These are phyloP conservation scores for Allobates femoralis DNA, from an alignment of 2,797 vertebrate genomes.

Conservation along the genomic window DNA sequence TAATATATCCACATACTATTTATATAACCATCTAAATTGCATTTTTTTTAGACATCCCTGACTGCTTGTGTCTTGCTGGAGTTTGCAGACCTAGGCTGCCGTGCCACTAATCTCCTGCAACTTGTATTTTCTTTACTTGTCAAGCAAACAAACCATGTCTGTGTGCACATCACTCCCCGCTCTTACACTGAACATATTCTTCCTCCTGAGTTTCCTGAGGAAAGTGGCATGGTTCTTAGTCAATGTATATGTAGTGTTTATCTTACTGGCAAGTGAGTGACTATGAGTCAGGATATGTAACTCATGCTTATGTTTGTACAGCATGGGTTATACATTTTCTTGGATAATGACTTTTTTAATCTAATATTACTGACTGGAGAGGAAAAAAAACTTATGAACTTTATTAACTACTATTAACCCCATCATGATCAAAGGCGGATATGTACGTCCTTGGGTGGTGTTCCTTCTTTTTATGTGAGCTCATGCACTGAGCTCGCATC, in stretches of 20 bases:
- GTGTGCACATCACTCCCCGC: constrained; percentile 17
- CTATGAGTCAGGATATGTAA: neutral
- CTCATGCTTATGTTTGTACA: neutral
- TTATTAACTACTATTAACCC: too few relatives aligned
- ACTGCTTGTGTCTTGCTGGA: neutral
- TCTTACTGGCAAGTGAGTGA: neutral
- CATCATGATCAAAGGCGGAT: too few relatives aligned
- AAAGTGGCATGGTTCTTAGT: constrained; percentile 28
- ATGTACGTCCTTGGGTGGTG: too few relatives aligned
- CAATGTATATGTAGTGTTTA: constrained; percentile 12
- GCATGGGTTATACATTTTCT: neutral
- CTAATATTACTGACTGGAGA: neutral
- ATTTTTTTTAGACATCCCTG: neutral
- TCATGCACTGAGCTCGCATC: too few relatives aligned
- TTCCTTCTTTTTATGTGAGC: too few relatives aligned
- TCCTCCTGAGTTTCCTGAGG: constrained; percentile 37
- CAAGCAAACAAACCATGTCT: constrained; percentile 7
- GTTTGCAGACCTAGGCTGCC: neutral
- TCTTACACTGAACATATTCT: constrained; percentile 22
- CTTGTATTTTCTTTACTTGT: constrained; percentile 24
- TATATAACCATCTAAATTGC: neutral
- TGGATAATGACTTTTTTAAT: neutral
- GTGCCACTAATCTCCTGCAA: constrained; percentile 21
- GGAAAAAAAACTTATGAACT: too few relatives aligned
- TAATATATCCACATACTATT: neutral